phyloP scores from a whole-genome alignment of 2,113 vertebrate species.

The Phoxinus phoxinus region DNA sequence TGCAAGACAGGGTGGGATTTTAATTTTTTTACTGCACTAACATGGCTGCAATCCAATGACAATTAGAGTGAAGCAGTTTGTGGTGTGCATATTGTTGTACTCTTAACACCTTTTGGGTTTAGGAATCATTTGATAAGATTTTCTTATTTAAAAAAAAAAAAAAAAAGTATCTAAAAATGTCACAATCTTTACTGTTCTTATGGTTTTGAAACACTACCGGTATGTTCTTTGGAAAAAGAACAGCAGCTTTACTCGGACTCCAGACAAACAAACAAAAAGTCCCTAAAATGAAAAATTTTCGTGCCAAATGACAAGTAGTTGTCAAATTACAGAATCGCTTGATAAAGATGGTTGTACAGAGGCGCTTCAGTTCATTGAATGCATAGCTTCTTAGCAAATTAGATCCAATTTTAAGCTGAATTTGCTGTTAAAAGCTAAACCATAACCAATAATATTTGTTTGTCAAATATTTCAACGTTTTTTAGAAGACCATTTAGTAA shows the following conservation, averaged over 20 bases:
- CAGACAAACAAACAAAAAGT: not conserved
- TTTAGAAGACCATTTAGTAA: too few relatives aligned
- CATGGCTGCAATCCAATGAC: constrained; percentile 33
- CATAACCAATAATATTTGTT: too few relatives aligned
- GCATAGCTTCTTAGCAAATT: not conserved
- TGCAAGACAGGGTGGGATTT: constrained; percentile 41
- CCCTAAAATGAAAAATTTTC: not conserved
- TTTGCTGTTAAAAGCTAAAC: too few relatives aligned
- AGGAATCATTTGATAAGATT: not conserved
- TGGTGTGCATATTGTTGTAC: not conserved
- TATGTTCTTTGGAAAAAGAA: not conserved
- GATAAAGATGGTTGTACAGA: not conserved
- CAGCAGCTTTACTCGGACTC: not conserved
- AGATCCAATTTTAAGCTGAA: too few relatives aligned
- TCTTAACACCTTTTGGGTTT: not conserved
- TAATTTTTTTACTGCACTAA: constrained; percentile 32
- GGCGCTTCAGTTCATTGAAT: not conserved
- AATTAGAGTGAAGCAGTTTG: not conserved
- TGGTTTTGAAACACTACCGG: not conserved
- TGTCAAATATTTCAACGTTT: too few relatives aligned
- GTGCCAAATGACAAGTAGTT: not conserved
- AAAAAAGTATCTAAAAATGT: not conserved
- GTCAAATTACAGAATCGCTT: not conserved
- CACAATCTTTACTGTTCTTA: not conserved
- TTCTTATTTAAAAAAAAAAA: not conserved